Percentiles rank a stretch among this genome's conserved stretches.
Evolutionary conservation across 2,797 vertebrate species (phyloP).

Genomic region (Poeciliopsis infans): DNA sequence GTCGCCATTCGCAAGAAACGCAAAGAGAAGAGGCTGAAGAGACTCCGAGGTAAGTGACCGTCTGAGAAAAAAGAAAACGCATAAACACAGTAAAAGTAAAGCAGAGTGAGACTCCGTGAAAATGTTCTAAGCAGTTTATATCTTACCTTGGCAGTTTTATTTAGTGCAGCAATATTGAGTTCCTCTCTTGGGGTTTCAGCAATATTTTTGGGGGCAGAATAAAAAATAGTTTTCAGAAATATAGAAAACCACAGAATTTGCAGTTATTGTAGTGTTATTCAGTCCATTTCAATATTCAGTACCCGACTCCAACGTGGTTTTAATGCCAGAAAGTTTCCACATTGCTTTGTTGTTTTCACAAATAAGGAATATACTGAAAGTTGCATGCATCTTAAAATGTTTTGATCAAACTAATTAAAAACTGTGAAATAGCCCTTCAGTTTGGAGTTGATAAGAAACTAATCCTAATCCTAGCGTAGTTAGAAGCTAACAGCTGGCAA

Average conservation of each 20-base stretch:
- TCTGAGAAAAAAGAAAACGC: conserved; percentile 59
- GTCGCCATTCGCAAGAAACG: conserved; percentile 93
- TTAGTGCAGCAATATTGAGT: background rate
- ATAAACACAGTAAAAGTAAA: background rate
- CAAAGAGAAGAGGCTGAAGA: conserved; percentile 96
- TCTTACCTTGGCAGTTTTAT: background rate
- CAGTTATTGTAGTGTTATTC: background rate
- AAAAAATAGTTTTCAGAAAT: background rate
- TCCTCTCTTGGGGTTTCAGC: background rate
- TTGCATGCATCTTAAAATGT: background rate
- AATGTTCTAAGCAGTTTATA: background rate
- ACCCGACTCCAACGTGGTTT: too few relatives aligned
- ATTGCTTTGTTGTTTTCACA: background rate
- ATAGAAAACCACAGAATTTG: background rate
- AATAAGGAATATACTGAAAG: too few relatives aligned
- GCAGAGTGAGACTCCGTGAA: background rate
- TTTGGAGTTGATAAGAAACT: background rate
- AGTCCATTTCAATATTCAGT: background rate
- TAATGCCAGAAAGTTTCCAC: background rate
- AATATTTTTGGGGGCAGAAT: background rate
- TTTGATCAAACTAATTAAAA: background rate
- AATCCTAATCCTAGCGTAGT: background rate
- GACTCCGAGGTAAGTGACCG: conserved; percentile 89
- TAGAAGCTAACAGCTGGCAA: background rate
- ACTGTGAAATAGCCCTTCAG: background rate